Evolutionary conservation across 1,140 invertebrate genomes (phyloP), one percentile per base, ranked within the genome.

Genomic region (Pseudomyrmex gracilis): DNA sequence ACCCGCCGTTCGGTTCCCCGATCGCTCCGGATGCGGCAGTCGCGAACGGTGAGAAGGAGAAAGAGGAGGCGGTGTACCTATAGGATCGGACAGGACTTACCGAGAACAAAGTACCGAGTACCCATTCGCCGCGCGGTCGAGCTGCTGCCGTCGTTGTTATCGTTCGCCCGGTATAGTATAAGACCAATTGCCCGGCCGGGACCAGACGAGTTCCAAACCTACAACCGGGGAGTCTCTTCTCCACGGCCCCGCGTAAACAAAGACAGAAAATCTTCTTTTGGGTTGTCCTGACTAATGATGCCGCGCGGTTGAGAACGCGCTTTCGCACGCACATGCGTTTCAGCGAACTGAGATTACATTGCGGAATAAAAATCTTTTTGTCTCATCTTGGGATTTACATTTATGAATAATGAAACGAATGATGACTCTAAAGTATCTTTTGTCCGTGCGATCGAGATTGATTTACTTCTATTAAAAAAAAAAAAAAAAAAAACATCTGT

Each of bases 1-100:
- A 88, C 87, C n/a, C 86, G 34, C 57, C 73, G 76, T 60, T 88
- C 87, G 87, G 84, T 61, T 85, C 64, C 84, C 71, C 73, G 76
- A 53, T 76, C 70, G 70, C 63, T 68, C 82, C 51, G 85, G 82
- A 78, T 87, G 82, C 71, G 60, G 60, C 70, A 51, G 45, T 9
- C 49, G 66, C 15, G 53, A 24, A 51, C 57, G 67, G 67, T 71
- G 10, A 74, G 71, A 66, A 49, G 17, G 34, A 67, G 82, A 70
- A 2, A 47, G 22, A 34, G 22, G 24, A 73, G 47, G 13, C 43
- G n/a, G 63, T 34, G 24, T 57, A 34, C 34, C 34, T 34, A 43
- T 70, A 57, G 47, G 49, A 82, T 74, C 70, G 68, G 58, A 22
- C 49, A 73, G 58, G 24, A 82, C 57, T 67, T 34, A 34, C 5